Evolutionary conservation across 2,113 vertebrate species (phyloP), one percentile per base, ranked within the genome.

Genomic region (Hemichromis elongatus): DNA sequence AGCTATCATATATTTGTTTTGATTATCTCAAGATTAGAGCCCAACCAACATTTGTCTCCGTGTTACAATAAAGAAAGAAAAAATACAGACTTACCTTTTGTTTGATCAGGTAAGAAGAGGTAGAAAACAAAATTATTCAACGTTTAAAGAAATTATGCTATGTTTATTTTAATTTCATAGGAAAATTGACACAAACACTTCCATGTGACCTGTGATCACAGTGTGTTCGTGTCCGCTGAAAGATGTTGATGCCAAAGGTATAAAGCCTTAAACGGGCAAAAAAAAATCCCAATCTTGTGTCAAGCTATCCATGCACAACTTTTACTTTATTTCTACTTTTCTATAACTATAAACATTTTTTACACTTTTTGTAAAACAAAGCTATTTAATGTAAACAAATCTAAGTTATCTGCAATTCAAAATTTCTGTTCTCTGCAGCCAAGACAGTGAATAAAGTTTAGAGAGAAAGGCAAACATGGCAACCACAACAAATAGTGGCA

Each of bases 81-180:
- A 77, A 82, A 47, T 7, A 53, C 4, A 89, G 26, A 83, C 83
- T 93, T 90, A 92, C 92, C 91, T 90, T 45, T 61, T 77, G 63
- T 30, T 53, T 21, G 40, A 42, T 78, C n/a, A 26, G 47, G 40
- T 24, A 53, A 55, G 77, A 79, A 70, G 90, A 88, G 80, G 85
- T 85, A 90, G 83, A 5, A 83, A 78, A 7, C 9, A 82, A 50
- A 83, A 88, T 28, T 47, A 0, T 7, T 4, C 14, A 50, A 21
- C 1, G 3, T 55, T 35, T 42, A 5, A 12, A 7, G 37, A 59
- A 63, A 4, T 73, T 4, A 3, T 50, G 4, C 14, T 75, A 42
- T n/a, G 14, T 75, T 75, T 2, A 50, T 50, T 47, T 75, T 50
- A 75, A 75, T 75, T 73, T 75, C 24, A 7, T 75, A 28, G 3